A percentile compares a stretch with the other conserved stretches of the same genome.
phyloP scores from a whole-genome alignment of 2,113 vertebrate species.

The Caretta caretta region DNA sequence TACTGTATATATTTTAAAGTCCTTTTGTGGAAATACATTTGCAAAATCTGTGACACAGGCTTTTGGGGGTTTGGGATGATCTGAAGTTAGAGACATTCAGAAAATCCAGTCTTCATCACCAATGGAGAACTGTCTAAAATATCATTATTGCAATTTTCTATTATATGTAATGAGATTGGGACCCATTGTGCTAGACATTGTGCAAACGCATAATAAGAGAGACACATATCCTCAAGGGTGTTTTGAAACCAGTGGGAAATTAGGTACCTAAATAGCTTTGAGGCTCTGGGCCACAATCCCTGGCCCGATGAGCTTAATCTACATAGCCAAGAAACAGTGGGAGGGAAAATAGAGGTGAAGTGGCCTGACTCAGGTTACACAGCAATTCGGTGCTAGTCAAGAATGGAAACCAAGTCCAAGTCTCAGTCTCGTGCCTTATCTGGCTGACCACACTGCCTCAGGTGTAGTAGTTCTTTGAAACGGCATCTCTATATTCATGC shows the following conservation, averaged over 20 bases:
- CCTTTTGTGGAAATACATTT: background rate
- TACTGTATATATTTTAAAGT: background rate
- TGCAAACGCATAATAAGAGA: background rate
- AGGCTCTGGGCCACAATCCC: background rate
- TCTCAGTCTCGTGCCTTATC: background rate
- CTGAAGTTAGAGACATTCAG: background rate
- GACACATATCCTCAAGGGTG: background rate
- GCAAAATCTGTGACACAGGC: background rate
- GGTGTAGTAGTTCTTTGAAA: background rate
- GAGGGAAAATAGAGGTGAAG: background rate
- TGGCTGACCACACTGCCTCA: background rate
- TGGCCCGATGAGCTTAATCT: background rate
- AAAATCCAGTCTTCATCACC: background rate
- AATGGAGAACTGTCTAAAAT: background rate
- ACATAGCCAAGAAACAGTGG: background rate
- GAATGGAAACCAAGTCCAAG: background rate
- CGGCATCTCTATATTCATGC: accelerated
- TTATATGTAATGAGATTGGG: background rate
- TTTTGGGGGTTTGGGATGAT: background rate
- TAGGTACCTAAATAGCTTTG: background rate
- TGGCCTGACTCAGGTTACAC: background rate
- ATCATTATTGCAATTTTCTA: background rate
- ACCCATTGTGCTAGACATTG: background rate
- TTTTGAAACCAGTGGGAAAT: background rate
- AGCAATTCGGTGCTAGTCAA: background rate